These are phyloP conservation scores for Tribolium freemani DNA, from an alignment of 2,888 invertebrate genomes.

Conservation along the genomic window DNA sequence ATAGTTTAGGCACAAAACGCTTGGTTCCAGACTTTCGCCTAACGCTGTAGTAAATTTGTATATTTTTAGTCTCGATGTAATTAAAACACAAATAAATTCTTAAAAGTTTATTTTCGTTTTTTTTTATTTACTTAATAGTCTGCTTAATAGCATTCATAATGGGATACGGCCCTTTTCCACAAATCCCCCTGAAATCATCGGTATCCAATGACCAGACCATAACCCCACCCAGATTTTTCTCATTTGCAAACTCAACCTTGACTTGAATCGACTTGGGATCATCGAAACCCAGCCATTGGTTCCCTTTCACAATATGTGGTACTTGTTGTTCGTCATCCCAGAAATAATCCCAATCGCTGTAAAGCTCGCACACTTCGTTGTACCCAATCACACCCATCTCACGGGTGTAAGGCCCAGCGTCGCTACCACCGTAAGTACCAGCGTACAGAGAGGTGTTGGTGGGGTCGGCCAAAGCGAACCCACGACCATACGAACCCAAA, in stretches of 20 bases:
- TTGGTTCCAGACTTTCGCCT: too few relatives aligned
- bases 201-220: conserved; percentile 87
- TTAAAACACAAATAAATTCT: background rate
- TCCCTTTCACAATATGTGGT: conserved; percentile 74
- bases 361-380: conserved; percentile 73
- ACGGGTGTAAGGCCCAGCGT: conserved; percentile 74
- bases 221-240: conserved; percentile 69
- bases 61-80: background rate
- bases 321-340: conserved; percentile 73
- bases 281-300: conserved; percentile 82
- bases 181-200: conserved; percentile 78
- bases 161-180: conserved; percentile 64
- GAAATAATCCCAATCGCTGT: conserved; percentile 70
- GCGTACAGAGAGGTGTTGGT: conserved; percentile 70
- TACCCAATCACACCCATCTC: conserved; percentile 77
- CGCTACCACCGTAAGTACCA: conserved; percentile 71
- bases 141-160: conserved; percentile 48
- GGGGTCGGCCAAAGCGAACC: conserved; percentile 72
- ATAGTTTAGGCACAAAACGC: too few relatives aligned
- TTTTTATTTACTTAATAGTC: background rate
- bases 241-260: conserved; percentile 56
- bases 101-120: background rate
- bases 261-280: conserved; percentile 69
- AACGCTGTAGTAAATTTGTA: too few relatives aligned
- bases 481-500: conserved; percentile 77